Conservation (phyloP, 2,888 invertebrate species). For the Rhingia rostrata region DNA sequence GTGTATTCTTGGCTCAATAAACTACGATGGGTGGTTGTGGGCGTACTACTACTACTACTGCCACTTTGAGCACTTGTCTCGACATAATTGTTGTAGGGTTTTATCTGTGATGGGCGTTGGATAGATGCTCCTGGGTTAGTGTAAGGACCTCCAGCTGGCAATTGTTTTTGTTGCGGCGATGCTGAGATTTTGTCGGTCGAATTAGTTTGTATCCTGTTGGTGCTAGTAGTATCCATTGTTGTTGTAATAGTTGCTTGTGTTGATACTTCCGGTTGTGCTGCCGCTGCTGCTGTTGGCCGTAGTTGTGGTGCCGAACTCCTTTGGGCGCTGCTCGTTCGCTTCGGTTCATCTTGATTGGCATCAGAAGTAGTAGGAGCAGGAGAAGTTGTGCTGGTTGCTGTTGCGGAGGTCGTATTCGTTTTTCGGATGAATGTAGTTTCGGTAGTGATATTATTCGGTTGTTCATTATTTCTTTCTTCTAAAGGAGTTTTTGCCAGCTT, state of each 20-base stretch:
- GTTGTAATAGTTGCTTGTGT: conserved; percentile 43
- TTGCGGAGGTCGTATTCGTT: conserved; percentile 26
- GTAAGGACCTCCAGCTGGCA: conserved; percentile 74
- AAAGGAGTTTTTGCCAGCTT: conserved; percentile 30
- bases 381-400: conserved; percentile 6
- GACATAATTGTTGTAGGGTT: conserved; percentile 75
- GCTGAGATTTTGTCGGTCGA: conserved; percentile 52
- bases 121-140: conserved; percentile 48
- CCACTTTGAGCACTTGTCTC: conserved; percentile 58
- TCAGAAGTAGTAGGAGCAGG: neutral
- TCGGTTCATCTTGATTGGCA: conserved; percentile 39
- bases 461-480: conserved; percentile 44
- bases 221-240: conserved; percentile 69
- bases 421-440: conserved; percentile 45
- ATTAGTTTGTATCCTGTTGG: conserved; percentile 47
- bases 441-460: conserved; percentile 49
- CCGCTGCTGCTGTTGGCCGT: conserved; percentile 32
- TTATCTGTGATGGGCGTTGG: conserved; percentile 65
- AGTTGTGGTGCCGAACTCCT: conserved; percentile 27
- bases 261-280: conserved; percentile 53
- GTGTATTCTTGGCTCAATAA: conserved; percentile 66
- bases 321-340: conserved; percentile 30
- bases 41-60: neutral
- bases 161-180: conserved; percentile 71
- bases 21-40: conserved; percentile 37